Conservation (phyloP, 2,113 vertebrate genomes). For the Acanthochromis polyacanthus region DNA sequence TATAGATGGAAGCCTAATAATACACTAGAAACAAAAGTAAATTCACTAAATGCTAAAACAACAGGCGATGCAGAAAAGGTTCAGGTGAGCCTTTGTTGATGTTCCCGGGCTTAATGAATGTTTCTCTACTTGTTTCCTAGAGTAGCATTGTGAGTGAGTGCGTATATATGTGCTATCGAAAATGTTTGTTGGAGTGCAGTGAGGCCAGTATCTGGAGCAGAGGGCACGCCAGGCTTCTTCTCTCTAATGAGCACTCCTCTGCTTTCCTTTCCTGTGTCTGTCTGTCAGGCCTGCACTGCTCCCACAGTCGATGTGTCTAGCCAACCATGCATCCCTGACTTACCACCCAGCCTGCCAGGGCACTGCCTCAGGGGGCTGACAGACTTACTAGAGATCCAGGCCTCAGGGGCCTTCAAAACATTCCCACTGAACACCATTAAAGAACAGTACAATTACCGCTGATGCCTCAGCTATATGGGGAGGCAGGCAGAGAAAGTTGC, state of each 20-base stretch:
- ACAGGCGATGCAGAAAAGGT: conserved; percentile 11
- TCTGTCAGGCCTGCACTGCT: conserved; percentile 67
- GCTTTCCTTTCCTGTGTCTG: conserved; percentile 49
- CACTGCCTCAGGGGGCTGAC: conserved; percentile 58
- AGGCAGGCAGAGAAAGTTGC: conserved; percentile 37
- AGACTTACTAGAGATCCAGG: conserved; percentile 71
- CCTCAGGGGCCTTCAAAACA: conserved; percentile 70
- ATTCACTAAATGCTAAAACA: conserved; percentile 5
- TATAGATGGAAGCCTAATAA: too few relatives aligned
- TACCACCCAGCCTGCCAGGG: conserved; percentile 62
- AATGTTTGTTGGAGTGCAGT: conserved; percentile 62
- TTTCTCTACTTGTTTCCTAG: conserved; percentile 33
- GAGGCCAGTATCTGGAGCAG: conserved; percentile 68
- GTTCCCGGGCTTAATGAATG: conserved; percentile 45
- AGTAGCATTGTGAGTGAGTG: conserved; percentile 8
- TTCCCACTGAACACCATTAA: conserved; percentile 60
- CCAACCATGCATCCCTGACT: conserved; percentile 70
- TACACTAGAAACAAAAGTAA: too few relatives aligned
- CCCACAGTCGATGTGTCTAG: conserved; percentile 60
- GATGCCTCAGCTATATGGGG: conserved; percentile 22
- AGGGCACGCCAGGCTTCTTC: conserved; percentile 61
- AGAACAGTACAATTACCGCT: conserved; percentile 57
- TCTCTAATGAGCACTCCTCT: conserved; percentile 70
- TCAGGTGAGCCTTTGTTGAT: conserved; percentile 48
- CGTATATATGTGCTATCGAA: conserved; percentile 37